Percentiles rank a stretch among this genome's conserved stretches.
These are phyloP conservation scores for Pristionchus japonicus DNA, from an alignment of 2,888 invertebrate species.

Conservation along the genomic window DNA sequence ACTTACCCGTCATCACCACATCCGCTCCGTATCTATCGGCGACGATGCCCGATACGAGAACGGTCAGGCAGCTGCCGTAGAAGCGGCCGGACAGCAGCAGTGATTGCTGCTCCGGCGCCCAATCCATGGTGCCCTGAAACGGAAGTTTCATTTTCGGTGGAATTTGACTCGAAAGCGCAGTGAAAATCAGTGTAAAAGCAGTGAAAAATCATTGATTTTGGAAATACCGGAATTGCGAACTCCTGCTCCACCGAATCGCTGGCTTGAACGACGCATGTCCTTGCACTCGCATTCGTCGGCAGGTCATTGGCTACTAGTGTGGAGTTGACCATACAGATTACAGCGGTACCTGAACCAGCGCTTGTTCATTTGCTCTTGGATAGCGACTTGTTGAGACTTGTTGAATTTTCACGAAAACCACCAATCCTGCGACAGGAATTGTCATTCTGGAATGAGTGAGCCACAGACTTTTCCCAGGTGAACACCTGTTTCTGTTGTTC, in stretches of 20 bases:
- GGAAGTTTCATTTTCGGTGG: too few relatives aligned
- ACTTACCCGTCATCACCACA: constrained; percentile 51
- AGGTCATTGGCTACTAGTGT: background rate
- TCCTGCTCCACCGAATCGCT: background rate
- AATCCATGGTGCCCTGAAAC: constrained; percentile 59
- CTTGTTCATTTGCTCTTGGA: too few relatives aligned
- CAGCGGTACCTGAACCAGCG: background rate
- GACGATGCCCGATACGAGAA: constrained; percentile 56
- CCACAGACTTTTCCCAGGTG: too few relatives aligned
- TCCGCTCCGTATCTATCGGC: constrained; percentile 67
- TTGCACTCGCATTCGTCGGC: background rate
- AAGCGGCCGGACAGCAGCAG: constrained; percentile 61
- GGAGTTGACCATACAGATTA: constrained; percentile 7
- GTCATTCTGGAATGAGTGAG: too few relatives aligned
- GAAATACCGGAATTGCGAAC: background rate
- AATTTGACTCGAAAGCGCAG: too few relatives aligned
- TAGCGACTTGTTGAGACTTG: too few relatives aligned
- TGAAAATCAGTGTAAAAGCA: too few relatives aligned
- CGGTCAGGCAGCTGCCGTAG: constrained; percentile 64
- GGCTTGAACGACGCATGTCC: background rate
- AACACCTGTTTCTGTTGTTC: background rate
- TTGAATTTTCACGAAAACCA: too few relatives aligned
- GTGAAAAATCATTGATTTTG: too few relatives aligned
- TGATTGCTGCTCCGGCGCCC: constrained; percentile 62
- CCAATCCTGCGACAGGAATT: too few relatives aligned